These are phyloP conservation scores for Cricetomys ansorgei DNA, from an alignment of 2,113 vertebrate genomes.

Conservation along the genomic window DNA sequence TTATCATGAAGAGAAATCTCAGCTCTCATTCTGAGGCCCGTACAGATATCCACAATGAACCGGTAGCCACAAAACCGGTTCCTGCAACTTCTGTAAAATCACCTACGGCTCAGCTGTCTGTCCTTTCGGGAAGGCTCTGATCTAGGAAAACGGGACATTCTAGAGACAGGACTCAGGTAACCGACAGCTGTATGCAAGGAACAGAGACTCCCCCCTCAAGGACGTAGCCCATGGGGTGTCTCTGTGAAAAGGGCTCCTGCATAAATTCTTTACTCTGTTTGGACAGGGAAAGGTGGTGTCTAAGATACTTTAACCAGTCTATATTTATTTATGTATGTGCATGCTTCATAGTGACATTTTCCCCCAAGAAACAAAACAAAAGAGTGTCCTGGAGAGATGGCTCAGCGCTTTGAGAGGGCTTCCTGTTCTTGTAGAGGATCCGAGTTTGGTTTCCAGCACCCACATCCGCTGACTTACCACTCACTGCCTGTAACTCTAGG, in stretches of 20 bases:
- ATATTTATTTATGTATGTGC: neutral
- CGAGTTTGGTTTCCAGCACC: neutral
- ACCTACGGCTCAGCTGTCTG: neutral
- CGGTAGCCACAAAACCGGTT: conserved; percentile 5
- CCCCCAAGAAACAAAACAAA: neutral
- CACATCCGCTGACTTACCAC: neutral
- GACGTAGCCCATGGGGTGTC: neutral
- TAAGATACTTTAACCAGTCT: neutral
- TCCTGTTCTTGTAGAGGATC: neutral
- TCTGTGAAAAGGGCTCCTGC: neutral
- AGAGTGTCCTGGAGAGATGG: no score
- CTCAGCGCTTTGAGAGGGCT: neutral
- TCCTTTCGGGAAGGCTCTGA: neutral
- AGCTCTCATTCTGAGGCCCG: conserved; percentile 4
- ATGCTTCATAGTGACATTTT: neutral
- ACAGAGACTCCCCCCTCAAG: neutral
- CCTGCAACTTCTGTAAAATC: neutral
- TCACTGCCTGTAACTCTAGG: neutral
- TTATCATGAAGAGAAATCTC: conserved; percentile 53
- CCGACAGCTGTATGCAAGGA: neutral
- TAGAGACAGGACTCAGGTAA: neutral
- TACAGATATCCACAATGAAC: neutral
- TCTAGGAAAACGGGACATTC: neutral
- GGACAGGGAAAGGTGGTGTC: neutral
- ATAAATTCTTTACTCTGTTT: neutral